phyloP scores from a whole-genome alignment of 2,797 vertebrate genomes.

The Gambelia wislizenii region DNA sequence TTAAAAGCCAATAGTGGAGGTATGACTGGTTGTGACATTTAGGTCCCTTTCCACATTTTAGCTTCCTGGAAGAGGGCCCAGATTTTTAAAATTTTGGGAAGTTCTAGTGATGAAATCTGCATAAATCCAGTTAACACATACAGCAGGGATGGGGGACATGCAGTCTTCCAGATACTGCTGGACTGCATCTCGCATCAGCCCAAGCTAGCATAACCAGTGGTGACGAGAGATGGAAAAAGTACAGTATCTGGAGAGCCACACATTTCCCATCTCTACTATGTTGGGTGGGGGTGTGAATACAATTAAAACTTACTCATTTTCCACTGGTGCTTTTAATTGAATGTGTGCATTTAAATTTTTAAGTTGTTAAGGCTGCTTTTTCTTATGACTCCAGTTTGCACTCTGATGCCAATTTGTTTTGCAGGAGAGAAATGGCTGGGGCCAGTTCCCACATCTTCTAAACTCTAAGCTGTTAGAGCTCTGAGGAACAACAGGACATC shows the following conservation, averaged over 20 bases:
- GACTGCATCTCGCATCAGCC: too few species aligned
- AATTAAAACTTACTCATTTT: background rate
- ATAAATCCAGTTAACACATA: background rate
- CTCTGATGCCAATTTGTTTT: slow-evolving; percentile 56
- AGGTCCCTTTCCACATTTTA: background rate
- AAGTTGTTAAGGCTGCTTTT: background rate
- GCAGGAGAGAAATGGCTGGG: slow-evolving; percentile 94
- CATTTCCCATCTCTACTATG: too few species aligned
- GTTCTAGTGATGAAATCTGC: background rate
- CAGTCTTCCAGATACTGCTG: too few species aligned
- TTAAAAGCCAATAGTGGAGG: background rate
- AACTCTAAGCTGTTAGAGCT: slow-evolving; percentile 63
- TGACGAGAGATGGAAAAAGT: too few species aligned
- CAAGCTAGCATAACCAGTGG: too few species aligned
- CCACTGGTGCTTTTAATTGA: background rate
- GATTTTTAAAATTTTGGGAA: background rate
- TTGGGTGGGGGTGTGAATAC: too few species aligned
- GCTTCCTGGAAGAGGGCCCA: background rate
- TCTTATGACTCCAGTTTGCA: slow-evolving; percentile 14
- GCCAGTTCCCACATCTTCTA: slow-evolving; percentile 79
- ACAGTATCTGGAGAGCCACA: too few species aligned
- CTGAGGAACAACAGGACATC: background rate
- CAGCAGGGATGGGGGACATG: background rate
- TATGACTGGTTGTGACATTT: background rate
- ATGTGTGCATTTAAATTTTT: background rate